Evolutionary conservation across 2,797 vertebrate genomes (phyloP), one percentile per base, ranked within the genome.

Genomic region (Alfaro cultratus): DNA sequence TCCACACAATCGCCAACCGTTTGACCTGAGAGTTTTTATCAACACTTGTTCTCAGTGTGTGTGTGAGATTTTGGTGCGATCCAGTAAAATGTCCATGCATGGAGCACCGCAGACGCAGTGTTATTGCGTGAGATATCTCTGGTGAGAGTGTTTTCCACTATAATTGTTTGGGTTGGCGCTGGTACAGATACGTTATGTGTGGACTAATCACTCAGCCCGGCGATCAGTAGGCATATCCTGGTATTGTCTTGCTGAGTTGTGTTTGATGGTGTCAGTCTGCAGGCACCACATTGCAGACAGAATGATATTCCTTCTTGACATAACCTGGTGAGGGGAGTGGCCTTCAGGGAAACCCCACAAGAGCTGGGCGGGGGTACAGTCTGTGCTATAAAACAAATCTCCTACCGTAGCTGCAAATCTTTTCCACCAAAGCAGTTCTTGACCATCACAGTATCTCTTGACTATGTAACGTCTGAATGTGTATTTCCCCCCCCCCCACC

Each of bases 141-240:
- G 64, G 79, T 79, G 51, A 88, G 83, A 83, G 57, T 91, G 84
- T 89, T 94, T 94, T 92, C n/a, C 85, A 86, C 78, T 55, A 79
- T 73, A 80, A 60, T 85, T 94, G 93, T 94, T 95, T 95, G 80
- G 79, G 86, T 94, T 95, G 94, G 93, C 92, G 4, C 80, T 0
- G 80, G 70, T 47, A 47, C 81, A 85, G 80, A 78, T 87, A 36
- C 39, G 60, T 74, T 80, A 45, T 68, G 80, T 79, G 87, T 87
- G 88, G 87, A 87, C 93, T 86, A 93, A 94, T 95, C 94, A 92
- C 88, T 91, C 89, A 88, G 51, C 82, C 85, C 36, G 90, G 84
- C 86, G 76, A 94, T 94, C 92, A 93, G 92, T 84, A 87, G 91
- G 91, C 89, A 94, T 34, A 94, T 95, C 95, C 94, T 95, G 93